Base-by-base conservation (phyloP, 2,113 vertebrate species). In the Psittacara wagleri region DNA sequence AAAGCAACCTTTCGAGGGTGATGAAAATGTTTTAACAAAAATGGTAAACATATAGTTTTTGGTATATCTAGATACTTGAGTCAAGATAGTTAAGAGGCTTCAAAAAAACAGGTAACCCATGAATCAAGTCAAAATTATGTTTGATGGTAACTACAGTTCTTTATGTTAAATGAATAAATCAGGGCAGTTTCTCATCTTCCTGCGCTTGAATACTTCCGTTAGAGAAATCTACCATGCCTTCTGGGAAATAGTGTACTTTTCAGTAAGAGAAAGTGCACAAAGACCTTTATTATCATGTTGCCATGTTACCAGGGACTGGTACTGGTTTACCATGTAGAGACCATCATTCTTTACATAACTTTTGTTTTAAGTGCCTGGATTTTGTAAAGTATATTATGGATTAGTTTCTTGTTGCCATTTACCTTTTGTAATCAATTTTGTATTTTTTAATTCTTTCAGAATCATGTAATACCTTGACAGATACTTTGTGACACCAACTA, bases 291-390 rank as follows among this genome's bases (percentile, higher is more conserved):
- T 17, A 1, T 57, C 8, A 9, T 12, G 4, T 16, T 57, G 13
- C 7, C 7, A 0, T 49, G 6, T 62, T 49, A 48, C 10, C 2
- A 2, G 9, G 9, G 19, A 2, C 35, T 13, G 20, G 24, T 49
- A 67, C 31, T n/a, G 19, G 55, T 19, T 57, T 57, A n/a, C 55
- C 33, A 22, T 23, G 54, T 33, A 33, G 18, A 77, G 17, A 20
- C 14, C 20, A 33, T 5, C 4, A 49, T 9, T 63, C 6, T n/a
- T 68, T 17, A 13, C 13, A 15, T 17, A 78, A 35, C 7, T 17
- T 52, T 52, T 8, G 1, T 48, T 29, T 52, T 46, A 67, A 61
- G 13, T 37, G 15, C 16, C 20, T 72, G 19, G 3, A 44, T 79
- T 83, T 86, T 76, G 17, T 44, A 33, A 90, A 78, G 4, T 18